Conservation (phyloP, 2,888 invertebrate genomes). For the Platypus cylindrus region DNA sequence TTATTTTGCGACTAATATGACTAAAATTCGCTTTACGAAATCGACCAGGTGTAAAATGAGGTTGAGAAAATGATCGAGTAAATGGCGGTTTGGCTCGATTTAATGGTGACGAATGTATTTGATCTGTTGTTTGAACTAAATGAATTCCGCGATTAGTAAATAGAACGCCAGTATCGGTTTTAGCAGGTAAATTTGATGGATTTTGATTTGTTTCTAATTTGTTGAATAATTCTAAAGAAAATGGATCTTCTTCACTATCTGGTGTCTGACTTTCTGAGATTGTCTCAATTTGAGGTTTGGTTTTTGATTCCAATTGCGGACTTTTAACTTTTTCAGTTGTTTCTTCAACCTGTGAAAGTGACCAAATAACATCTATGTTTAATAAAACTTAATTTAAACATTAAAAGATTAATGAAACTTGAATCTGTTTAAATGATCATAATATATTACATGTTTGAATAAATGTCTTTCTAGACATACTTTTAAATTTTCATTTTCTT, state of each 20-base stretch:
- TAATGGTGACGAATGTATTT: not conserved
- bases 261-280: conserved; percentile 6
- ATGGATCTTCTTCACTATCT: conserved; percentile 24
- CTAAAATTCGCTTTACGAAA: conserved; percentile 17
- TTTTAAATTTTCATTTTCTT: no score
- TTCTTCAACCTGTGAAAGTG: no score
- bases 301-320: conserved; percentile 1
- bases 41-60: conserved; percentile 20
- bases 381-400: no score
- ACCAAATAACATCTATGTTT: no score
- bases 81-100: conserved; percentile 22
- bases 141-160: conserved; percentile 29
- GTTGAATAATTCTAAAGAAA: conserved; percentile 31
- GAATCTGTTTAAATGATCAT: no score
- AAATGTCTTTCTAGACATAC: no score
- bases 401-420: no score
- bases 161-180: conserved; percentile 25
- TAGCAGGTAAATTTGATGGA: conserved; percentile 16
- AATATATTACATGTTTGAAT: no score
- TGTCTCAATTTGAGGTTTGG: no score
- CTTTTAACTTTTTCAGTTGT: not conserved
- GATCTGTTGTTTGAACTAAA: conserved; percentile 20
- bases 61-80: conserved; percentile 30
- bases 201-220: conserved; percentile 15
- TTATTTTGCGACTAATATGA: conserved; percentile 16